Conservation (phyloP, 2,888 invertebrate species). For the Heliconius aoede region DNA sequence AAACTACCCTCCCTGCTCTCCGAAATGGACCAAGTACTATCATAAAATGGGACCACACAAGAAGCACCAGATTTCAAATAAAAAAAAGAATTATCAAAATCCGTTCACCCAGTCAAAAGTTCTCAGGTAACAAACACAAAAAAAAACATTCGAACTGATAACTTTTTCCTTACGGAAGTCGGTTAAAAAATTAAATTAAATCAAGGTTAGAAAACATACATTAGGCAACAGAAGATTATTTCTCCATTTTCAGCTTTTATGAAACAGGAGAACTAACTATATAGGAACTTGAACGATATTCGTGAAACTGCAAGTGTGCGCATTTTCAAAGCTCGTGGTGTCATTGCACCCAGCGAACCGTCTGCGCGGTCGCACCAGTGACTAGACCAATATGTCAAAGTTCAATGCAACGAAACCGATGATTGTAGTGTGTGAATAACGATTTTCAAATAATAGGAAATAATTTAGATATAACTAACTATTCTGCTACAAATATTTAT, state of each 20-base stretch:
- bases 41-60: no score
- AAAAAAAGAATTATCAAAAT: no score
- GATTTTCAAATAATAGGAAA: not conserved
- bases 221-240: no score
- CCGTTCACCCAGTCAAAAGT: no score
- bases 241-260: not conserved
- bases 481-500: not conserved
- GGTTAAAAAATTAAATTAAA: no score
- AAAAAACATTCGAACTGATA: no score
- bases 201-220: no score
- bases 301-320: constrained; percentile 2
- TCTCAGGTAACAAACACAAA: no score
- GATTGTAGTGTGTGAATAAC: constrained; percentile 12
- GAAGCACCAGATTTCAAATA: no score
- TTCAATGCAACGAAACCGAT: constrained; percentile 43
- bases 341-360: constrained; percentile 62
- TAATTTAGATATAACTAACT: not conserved
- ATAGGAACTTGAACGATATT: not conserved
- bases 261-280: not conserved
- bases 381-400: constrained; percentile 50
- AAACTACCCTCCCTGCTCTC: no score
- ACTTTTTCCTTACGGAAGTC: no score
- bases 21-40: no score
- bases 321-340: constrained; percentile 54
- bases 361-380: constrained; percentile 40